Percentiles rank a stretch among this genome's conserved stretches.
Evolutionary conservation across 2,888 invertebrate genomes (phyloP).

Genomic region (Leuctra nigra): DNA sequence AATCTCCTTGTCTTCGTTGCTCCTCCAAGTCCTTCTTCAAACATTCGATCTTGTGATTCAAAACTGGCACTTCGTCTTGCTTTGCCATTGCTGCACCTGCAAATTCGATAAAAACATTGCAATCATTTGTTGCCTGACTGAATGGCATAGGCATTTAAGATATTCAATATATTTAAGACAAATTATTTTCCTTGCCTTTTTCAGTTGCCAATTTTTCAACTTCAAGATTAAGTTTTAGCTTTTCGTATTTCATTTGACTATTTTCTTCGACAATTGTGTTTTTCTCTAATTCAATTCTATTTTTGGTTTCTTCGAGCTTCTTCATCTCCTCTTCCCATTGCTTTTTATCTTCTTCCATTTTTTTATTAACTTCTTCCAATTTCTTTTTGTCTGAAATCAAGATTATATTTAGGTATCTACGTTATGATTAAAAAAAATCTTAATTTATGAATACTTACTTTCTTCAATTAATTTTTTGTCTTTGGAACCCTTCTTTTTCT

Average conservation of each 20-base stretch:
- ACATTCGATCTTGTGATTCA: constrained; percentile 56
- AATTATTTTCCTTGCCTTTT: constrained; percentile 45
- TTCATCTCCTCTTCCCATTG: constrained; percentile 41
- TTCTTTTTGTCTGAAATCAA: constrained; percentile 40
- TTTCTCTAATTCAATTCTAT: constrained; percentile 24
- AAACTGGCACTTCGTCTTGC: constrained; percentile 48
- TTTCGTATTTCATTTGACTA: constrained; percentile 32
- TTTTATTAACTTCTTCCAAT: constrained; percentile 46
- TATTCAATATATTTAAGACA: neutral
- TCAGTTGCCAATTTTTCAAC: constrained; percentile 52
- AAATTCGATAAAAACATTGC: no score
- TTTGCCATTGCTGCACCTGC: constrained; percentile 44
- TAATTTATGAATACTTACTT: constrained; percentile 26
- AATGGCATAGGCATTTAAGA: neutral
- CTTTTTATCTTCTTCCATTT: constrained; percentile 56
- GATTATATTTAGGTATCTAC: neutral
- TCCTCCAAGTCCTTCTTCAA: constrained; percentile 56
- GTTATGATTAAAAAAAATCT: neutral
- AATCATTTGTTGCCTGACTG: no score
- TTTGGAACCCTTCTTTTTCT: constrained; percentile 46
- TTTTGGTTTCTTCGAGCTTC: constrained; percentile 24
- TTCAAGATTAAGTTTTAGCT: constrained; percentile 52
- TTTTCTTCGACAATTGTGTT: constrained; percentile 27
- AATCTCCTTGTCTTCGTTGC: constrained; percentile 56
- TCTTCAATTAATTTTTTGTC: constrained; percentile 43